Percentiles rank a stretch among this genome's conserved stretches.
Evolutionary conservation across 1,140 invertebrate species (phyloP).

Genomic region (Heliconius congener): DNA sequence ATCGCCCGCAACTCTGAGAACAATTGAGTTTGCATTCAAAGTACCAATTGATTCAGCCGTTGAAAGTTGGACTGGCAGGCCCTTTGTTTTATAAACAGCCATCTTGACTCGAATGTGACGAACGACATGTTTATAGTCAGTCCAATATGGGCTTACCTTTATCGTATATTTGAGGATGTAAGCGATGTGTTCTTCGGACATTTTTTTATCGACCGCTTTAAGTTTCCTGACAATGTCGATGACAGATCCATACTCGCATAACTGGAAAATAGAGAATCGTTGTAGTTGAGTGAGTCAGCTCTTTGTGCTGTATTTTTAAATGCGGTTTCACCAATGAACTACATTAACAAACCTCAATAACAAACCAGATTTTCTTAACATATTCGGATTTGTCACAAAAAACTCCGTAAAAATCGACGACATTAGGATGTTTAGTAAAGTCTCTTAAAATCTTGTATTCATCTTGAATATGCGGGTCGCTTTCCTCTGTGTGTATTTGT

Average conservation of each 20-base stretch:
- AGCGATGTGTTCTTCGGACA: conserved; percentile 93
- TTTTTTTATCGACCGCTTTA: conserved; percentile 85
- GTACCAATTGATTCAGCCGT: conserved; percentile 79
- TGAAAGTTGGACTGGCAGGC: conserved; percentile 78
- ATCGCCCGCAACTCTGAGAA: conserved; percentile 69
- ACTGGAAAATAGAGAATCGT: conserved; percentile 81
- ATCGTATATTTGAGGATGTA: conserved; percentile 93
- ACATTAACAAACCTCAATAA: conserved; percentile 88
- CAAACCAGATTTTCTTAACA: conserved; percentile 92
- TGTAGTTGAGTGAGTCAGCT: conserved; percentile 19
- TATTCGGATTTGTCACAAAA: conserved; percentile 86
- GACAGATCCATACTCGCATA: conserved; percentile 90
- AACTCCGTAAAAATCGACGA: conserved; percentile 92
- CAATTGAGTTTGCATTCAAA: conserved; percentile 81
- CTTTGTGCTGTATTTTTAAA: conserved; percentile 2
- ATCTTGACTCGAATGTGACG: conserved; percentile 74
- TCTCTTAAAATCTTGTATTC: conserved; percentile 93
- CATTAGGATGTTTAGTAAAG: conserved; percentile 88
- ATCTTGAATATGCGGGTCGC: conserved; percentile 87
- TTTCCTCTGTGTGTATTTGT: conserved; percentile 86
- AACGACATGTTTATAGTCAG: conserved; percentile 80
- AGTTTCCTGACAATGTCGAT: conserved; percentile 89
- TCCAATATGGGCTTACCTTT: conserved; percentile 84
- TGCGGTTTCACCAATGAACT: not conserved
- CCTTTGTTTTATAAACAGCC: conserved; percentile 79